Evolutionary conservation across 2,113 vertebrate genomes (phyloP), one percentile per base, ranked within the genome.

Genomic region (Pseudorhombus dupliciocellatus): DNA sequence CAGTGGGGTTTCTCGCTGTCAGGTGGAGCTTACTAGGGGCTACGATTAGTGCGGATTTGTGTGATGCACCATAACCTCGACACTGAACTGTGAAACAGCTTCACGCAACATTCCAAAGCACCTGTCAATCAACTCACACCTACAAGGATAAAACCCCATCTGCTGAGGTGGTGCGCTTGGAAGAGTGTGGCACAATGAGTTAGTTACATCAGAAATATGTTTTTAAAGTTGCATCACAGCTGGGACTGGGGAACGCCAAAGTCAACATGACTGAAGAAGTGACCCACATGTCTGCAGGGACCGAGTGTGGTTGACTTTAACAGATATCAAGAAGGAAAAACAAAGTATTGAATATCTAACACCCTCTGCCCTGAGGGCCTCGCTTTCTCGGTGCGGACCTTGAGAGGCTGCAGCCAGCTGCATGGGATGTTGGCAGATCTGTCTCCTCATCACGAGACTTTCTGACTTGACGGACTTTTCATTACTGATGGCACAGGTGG

Each of bases 41-140:
- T 88, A 87, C 86, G 91, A 90, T 93, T 89, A 94, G 79, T 16
- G 25, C 40, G 72, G 89, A 92, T 93, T 90, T 87, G 87, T 83
- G 89, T 89, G 90, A 93, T 77, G 84, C 76, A 81, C 86, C 88
- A 46, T 80, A 92, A 88, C 90, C 87, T 91, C 90, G 88, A 91
- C 83, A 73, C 72, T 87, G 84, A 89, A 88, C 81, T 89, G 87
- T 89, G 84, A 89, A 92, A 86, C 76, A 81, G 85, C 86, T 90
- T 91, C 87, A 88, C 55, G 81, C 83, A 89, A 84, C 88, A 85
- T 92, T 92, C 90, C 84, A 83, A 90, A 88, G 84, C 86, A 88
- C 73, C 85, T 84, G 90, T 86, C 88, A 91, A 75, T 93, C 88
- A 91, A 28, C 67, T 87, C 79, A 78, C 87, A 88, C 88, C 86